Percentiles rank a stretch among this genome's conserved stretches.
Conservation (phyloP, 2,888 invertebrate species). For the Drosophila nr. perissopoda region DNA sequence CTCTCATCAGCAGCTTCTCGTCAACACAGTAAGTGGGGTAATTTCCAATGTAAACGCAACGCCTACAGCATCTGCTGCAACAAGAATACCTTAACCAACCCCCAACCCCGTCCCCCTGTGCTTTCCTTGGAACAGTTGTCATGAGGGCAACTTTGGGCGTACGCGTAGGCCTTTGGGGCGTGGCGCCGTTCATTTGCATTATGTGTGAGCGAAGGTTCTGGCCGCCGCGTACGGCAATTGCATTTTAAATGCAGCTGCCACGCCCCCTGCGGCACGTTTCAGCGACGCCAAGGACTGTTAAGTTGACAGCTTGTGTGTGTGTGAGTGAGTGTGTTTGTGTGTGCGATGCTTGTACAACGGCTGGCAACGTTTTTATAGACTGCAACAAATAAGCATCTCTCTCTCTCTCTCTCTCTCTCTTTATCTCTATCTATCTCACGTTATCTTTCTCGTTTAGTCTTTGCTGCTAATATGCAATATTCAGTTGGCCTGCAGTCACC, state of each 20-base stretch:
- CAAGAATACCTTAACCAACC: conserved; percentile 19
- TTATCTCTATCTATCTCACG: neutral
- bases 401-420: neutral
- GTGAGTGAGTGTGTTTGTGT: conserved; percentile 18
- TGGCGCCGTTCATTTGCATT: conserved; percentile 73
- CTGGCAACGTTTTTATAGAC: conserved; percentile 70
- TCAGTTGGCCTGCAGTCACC: conserved; percentile 57
- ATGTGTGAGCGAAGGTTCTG: conserved; percentile 20
- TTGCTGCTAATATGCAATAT: conserved; percentile 73
- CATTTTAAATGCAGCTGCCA: conserved; percentile 74
- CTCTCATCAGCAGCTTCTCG: conserved; percentile 50
- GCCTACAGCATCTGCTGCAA: conserved; percentile 68
- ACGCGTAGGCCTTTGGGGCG: conserved; percentile 63
- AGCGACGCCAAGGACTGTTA: conserved; percentile 33
- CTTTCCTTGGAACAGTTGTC: conserved; percentile 5
- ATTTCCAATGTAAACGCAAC: conserved; percentile 79
- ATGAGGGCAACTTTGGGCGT: conserved; percentile 48
- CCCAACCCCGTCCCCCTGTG: neutral
- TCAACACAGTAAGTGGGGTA: conserved; percentile 78
- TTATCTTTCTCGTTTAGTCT: neutral
- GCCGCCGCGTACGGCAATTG: conserved; percentile 61
- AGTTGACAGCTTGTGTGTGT: conserved; percentile 42
- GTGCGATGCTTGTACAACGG: conserved; percentile 41
- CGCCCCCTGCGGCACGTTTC: conserved; percentile 48
- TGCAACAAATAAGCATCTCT: conserved; percentile 44